These are phyloP conservation scores for Marmota flaviventris DNA, from an alignment of 2,113 vertebrate genomes.

Conservation along the genomic window DNA sequence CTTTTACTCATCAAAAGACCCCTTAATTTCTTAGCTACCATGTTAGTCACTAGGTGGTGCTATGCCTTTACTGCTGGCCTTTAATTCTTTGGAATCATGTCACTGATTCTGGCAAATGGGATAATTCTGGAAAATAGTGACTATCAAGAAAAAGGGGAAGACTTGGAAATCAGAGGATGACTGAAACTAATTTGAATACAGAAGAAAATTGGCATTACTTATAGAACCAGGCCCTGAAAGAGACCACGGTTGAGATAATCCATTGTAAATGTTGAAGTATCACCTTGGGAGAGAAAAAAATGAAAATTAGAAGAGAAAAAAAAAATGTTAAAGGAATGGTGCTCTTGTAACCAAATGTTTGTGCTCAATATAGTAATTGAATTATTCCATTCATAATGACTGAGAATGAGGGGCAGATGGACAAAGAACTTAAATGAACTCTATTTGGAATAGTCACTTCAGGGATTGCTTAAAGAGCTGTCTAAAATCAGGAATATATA, in stretches of 20 bases:
- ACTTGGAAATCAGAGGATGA: not conserved
- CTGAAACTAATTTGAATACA: not conserved
- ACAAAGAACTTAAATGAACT: not conserved
- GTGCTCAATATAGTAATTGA: not conserved
- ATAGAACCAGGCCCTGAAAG: not conserved
- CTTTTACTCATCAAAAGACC: not conserved
- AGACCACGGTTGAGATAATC: not conserved
- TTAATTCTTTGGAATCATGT: conserved; percentile 9
- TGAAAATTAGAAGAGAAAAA: not conserved
- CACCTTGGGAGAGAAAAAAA: not conserved
- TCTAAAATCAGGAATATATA: not conserved
- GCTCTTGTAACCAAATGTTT: not conserved
- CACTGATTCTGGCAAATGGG: conserved; percentile 48
- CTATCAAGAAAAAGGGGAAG: not conserved
- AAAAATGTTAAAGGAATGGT: not conserved
- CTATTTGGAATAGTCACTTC: not conserved
- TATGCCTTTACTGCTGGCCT: conserved; percentile 30
- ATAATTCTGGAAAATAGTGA: not conserved
- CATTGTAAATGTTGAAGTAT: not conserved
- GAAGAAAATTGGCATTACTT: not conserved
- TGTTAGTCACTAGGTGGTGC: conserved; percentile 44
- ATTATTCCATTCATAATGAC: not conserved
- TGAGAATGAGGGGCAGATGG: not conserved
- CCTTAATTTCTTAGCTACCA: not conserved
- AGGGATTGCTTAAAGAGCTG: not conserved